Evolutionary conservation across 2,113 vertebrate species (phyloP), one percentile per base, ranked within the genome.

Genomic region (Dipodomys stephensi): DNA sequence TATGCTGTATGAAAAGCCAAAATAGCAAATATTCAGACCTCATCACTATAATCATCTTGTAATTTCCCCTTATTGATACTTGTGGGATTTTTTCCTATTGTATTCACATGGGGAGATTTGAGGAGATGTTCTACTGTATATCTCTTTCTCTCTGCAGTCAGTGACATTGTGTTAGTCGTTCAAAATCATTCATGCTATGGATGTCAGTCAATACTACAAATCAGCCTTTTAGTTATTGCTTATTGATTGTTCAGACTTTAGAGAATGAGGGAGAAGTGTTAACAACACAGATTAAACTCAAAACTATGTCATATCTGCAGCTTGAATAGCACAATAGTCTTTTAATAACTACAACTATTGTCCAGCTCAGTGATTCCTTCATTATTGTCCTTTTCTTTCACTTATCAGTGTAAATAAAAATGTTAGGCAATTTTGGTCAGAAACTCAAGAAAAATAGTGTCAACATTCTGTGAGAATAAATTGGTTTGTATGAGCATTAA

Each of bases 251-350:
- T 81, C 82, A 57, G 20, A 35, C 15, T 77, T 88, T 35, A 67
- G 53, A 88, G 88, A 82, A 30, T 92, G 44, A 28, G 83, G n/a
- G 19, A 78, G n/a, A 84, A 79, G 79, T 72, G 28, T 28, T 72
- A n/a, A 79, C 27, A 65, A 73, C 30, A 6, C 16, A 72, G 18
- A 39, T 72, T 65, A 53, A 39, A 39, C 4, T 68, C 62, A 35
- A 73, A 83, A 89, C 3, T 44, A 57, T 32, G 32, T 23, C 27
- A 39, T 65, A 67, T 57, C 19, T 57, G 2, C 20, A 46, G 64
- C 13, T 53, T 19, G 18, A 39, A 13, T 67, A 73, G 19, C 60
- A 67, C 30, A 46, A 82, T 76, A 57, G 30, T 87, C 44, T 57
- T 30, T 13, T 28, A 28, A 13, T 67, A 18, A 53, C 68, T 76